Percentiles rank a stretch among this genome's conserved stretches.
phyloP scores from a whole-genome alignment of 1,140 invertebrate species.

The Pogonomyrmex californicus region DNA sequence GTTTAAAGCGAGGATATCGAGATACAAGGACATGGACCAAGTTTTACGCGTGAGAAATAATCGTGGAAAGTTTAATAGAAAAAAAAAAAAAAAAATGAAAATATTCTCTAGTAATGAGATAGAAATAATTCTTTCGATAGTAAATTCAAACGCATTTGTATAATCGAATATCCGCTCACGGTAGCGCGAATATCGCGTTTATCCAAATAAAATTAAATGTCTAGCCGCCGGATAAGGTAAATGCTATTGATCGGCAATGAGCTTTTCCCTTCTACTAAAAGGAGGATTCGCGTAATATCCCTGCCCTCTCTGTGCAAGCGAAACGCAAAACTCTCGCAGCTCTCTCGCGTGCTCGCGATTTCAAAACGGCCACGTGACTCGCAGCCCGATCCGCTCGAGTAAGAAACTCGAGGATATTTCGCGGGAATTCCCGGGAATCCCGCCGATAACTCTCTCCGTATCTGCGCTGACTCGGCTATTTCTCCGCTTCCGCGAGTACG shows the following conservation, averaged over 20 bases:
- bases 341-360: conserved; percentile 29
- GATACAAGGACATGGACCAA: background rate
- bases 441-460: conserved; percentile 57
- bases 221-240: background rate
- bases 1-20: background rate
- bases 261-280: background rate
- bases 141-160: background rate
- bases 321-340: conserved; percentile 39
- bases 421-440: conserved; percentile 58
- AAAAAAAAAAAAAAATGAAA: background rate
- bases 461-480: conserved; percentile 63
- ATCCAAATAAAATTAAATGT: conserved; percentile 38
- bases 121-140: too few species aligned
- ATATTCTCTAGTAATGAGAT: too few species aligned
- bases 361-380: conserved; percentile 51
- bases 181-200: background rate
- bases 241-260: conserved; percentile 12
- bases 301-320: background rate
- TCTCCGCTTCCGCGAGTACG: conserved; percentile 53
- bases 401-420: conserved; percentile 63
- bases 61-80: background rate
- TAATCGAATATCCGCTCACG: background rate
- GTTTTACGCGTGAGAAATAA: background rate
- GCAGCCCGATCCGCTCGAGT: conserved; percentile 40
- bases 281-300: background rate